These are phyloP conservation scores for Ibycter americanus DNA, from an alignment of 2,797 vertebrate genomes.

Conservation along the genomic window DNA sequence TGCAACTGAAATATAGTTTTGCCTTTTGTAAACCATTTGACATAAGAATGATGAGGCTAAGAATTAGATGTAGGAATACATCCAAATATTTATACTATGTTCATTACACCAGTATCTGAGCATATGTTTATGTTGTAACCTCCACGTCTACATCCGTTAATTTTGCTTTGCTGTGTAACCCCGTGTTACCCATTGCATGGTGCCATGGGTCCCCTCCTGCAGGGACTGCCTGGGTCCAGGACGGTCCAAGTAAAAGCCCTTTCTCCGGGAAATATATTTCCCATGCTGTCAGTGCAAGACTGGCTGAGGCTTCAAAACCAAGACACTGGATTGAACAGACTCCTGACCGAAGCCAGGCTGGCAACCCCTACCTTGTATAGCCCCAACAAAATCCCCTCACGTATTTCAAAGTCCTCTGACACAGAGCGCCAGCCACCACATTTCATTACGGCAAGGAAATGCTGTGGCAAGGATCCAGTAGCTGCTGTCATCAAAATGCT, in stretches of 20 bases:
- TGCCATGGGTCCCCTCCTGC: background rate
- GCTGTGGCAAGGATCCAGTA: background rate
- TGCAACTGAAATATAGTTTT: background rate
- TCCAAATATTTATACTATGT: slow-evolving; percentile 17
- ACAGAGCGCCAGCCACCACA: background rate
- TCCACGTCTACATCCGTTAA: background rate
- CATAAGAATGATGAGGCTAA: slow-evolving; percentile 14
- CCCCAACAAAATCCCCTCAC: background rate
- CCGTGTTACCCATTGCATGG: rapidly evolving
- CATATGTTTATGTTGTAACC: background rate
- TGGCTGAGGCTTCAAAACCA: background rate
- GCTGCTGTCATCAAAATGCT: background rate
- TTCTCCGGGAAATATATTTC: background rate
- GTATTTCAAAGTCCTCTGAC: background rate
- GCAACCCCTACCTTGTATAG: background rate
- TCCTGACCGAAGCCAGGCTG: background rate
- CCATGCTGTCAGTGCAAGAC: background rate
- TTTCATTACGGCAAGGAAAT: background rate
- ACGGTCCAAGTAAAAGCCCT: background rate
- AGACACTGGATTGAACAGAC: background rate
- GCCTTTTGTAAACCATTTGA: slow-evolving; percentile 46
- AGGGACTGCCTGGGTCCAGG: rapidly evolving
- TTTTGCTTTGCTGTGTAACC: background rate
- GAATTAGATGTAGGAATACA: slow-evolving; percentile 34
- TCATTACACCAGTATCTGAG: slow-evolving; percentile 4